Evolutionary conservation across 1,140 invertebrate genomes (phyloP).

Genomic region (Lepidurus arcticus): DNA sequence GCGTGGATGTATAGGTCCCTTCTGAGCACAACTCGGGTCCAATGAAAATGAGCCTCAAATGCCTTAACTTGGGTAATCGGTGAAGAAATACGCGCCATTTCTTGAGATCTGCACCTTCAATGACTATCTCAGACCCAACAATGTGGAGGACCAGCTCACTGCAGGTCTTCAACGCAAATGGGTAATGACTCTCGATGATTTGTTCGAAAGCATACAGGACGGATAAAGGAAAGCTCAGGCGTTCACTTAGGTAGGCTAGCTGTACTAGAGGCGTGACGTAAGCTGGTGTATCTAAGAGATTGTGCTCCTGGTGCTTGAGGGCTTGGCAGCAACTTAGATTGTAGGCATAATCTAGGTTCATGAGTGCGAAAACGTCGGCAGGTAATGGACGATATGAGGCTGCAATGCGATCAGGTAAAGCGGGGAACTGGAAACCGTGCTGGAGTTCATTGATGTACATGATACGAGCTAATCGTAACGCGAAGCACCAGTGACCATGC

Average conservation of each 20-base stretch:
- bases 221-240: constrained; percentile 51
- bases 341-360: background rate
- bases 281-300: background rate
- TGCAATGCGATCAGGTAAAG: background rate
- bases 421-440: background rate
- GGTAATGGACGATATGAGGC: background rate
- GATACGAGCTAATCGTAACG: background rate
- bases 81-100: constrained; percentile 66
- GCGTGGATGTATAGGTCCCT: constrained; percentile 40
- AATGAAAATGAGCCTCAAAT: constrained; percentile 50
- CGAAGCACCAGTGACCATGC: background rate
- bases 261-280: background rate
- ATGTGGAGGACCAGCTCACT: constrained; percentile 50
- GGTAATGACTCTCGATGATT: background rate
- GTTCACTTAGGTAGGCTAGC: constrained; percentile 16
- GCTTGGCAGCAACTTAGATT: background rate
- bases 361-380: background rate
- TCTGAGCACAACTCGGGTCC: constrained; percentile 56
- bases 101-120: constrained; percentile 57
- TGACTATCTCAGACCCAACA: constrained; percentile 62
- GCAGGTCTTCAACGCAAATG: background rate
- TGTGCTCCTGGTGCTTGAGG: background rate
- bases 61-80: constrained; percentile 50
- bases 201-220: constrained; percentile 54
- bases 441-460: background rate